Evolutionary conservation across 2,888 invertebrate genomes (phyloP).

Genomic region (Himalopsyche kuldschensis): DNA sequence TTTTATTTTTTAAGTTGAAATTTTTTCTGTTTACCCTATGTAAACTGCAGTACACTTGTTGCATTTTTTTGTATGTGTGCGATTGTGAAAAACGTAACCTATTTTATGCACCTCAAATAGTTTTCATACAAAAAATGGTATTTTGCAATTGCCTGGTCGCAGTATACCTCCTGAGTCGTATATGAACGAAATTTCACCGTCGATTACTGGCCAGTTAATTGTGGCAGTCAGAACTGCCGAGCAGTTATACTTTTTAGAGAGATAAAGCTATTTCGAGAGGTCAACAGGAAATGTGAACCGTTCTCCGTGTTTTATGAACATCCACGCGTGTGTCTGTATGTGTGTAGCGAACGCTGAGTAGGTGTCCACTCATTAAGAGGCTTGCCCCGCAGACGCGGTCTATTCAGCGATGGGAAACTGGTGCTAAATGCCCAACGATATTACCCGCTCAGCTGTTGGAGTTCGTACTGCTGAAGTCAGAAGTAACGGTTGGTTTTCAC

Average conservation of each 20-base stretch:
- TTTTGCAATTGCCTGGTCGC: background rate
- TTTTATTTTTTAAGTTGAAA: too few relatives aligned
- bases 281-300: constrained; percentile 35
- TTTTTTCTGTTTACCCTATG: too few relatives aligned
- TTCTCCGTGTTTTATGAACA: constrained; percentile 7
- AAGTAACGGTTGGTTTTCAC: too few relatives aligned
- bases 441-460: too few relatives aligned
- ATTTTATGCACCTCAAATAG: too few relatives aligned
- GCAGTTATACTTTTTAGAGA: constrained; percentile 29
- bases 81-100: too few relatives aligned
- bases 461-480: too few relatives aligned
- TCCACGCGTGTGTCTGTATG: background rate
- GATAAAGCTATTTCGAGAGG: constrained; percentile 19
- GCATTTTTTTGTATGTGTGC: too few relatives aligned
- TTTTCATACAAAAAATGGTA: too few relatives aligned
- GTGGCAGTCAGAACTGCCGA: constrained; percentile 17
- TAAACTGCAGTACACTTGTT: too few relatives aligned
- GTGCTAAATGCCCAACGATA: background rate
- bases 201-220: constrained; percentile 27
- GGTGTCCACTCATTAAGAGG: background rate
- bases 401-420: background rate
- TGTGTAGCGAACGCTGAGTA: background rate
- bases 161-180: background rate
- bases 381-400: background rate
- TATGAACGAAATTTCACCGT: constrained; percentile 11